Percentiles rank a stretch among this genome's conserved stretches.
Evolutionary conservation across 23 tunicate genomes (phyloP).

Genomic region (Phallusia fumigata): DNA sequence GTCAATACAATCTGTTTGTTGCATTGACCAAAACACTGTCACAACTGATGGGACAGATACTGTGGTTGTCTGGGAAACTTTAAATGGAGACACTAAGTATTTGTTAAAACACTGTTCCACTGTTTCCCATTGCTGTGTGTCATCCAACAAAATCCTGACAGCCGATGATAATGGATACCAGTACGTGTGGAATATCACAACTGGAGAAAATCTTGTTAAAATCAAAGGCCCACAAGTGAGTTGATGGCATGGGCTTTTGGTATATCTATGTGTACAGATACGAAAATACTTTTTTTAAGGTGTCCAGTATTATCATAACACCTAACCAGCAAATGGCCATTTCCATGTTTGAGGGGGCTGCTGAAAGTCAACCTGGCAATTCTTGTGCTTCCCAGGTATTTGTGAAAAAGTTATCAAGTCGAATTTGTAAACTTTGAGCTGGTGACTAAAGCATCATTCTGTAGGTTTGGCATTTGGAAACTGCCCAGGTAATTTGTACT

Average conservation of each 20-base stretch:
- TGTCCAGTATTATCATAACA: conserved; percentile 12
- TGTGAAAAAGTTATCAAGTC: background rate
- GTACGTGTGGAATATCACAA: conserved; percentile 36
- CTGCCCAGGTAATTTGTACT: conserved; percentile 41
- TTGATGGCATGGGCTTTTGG: background rate
- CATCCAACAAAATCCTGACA: conserved; percentile 22
- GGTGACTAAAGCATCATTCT: background rate
- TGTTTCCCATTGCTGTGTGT: conserved; percentile 20
- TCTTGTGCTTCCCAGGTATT: conserved; percentile 37
- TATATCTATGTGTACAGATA: background rate
- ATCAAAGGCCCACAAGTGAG: conserved; percentile 40
- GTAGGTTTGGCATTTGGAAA: conserved; percentile 42
- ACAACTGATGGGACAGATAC: conserved; percentile 31
- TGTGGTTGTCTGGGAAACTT: conserved; percentile 24
- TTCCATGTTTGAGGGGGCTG: conserved; percentile 21
- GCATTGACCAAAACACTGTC: conserved; percentile 31
- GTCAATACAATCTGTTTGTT: conserved; percentile 10
- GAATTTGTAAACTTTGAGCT: no score
- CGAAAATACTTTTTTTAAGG: conserved; percentile 6
- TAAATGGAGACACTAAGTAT: conserved; percentile 24
- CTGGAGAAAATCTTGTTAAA: conserved; percentile 34
- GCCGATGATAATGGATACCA: conserved; percentile 31
- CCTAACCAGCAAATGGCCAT: conserved; percentile 40
- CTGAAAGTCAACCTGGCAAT: background rate
- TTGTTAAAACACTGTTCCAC: conserved; percentile 23